Evolutionary conservation across 2,888 invertebrate genomes (phyloP), one percentile per base, ranked within the genome.

Genomic region (Cosmopolites sordidus): DNA sequence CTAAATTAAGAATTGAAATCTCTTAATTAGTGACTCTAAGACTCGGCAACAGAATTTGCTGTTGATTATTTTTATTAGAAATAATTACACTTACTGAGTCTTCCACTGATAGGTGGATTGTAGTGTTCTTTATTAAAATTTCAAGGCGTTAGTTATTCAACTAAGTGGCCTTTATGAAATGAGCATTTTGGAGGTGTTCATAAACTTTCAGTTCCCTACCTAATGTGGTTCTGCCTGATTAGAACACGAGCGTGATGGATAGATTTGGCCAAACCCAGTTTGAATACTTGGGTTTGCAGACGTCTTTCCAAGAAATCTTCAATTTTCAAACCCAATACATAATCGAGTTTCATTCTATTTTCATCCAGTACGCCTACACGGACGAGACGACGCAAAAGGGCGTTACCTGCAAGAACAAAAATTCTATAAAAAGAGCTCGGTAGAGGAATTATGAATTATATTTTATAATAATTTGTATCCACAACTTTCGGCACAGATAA

Each of bases 231-330:
- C 75, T 99, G 99, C 63, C 97, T 87, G 75, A 99, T 99, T 65
- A 99, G 83, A 52, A 99, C 97, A 68, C 99, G 87, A 61, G 99
- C 99, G 75, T 99, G 99, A 82, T 99, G 99, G 75, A 99, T 99
- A 47, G 96, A 97, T 78, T 99, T 99, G 61, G 99, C 98, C 18
- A 99, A 83, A 70, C 99, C 99, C 70, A 98, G 83, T 77, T 99
- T 99, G 83, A 99, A 99, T 50, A 97, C 96, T 76, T 92, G 98
- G 0, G 99, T 99, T 78, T 99, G 99, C 55, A 99, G 86, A 75
- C 99, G 89, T 60, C 99, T 87, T 78, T 99, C 98, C 82, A 99
- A 87, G 83, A 99, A 99, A 81, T 99, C 98, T 78, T 99, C 99
- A 68, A 97, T 92, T 78, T 96, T 93, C 67, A 99, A 82, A 78